phyloP scores from a whole-genome alignment of 2,888 invertebrate species.

The Troides aeacus region DNA sequence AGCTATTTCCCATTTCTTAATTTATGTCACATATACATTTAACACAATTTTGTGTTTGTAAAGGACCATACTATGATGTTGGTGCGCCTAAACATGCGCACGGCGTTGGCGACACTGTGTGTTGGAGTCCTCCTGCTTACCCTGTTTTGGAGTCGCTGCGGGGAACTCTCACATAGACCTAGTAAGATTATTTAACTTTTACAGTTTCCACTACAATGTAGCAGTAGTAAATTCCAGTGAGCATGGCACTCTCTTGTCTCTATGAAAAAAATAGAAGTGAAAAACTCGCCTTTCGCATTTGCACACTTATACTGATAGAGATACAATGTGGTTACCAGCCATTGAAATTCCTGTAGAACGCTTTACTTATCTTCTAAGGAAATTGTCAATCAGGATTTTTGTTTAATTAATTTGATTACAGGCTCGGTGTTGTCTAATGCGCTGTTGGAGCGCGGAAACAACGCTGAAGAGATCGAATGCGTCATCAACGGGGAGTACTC shows the following conservation, averaged over 20 bases:
- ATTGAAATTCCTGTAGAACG: too few relatives aligned
- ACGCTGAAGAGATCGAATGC: constrained; percentile 86
- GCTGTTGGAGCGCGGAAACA: constrained; percentile 43
- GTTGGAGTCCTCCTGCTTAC: constrained; percentile 84
- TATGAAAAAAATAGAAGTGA: too few relatives aligned
- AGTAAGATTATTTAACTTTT: constrained; percentile 42
- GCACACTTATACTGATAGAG: too few relatives aligned
- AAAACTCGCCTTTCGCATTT: too few relatives aligned
- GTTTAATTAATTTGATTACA: constrained; percentile 29
- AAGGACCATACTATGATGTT: constrained; percentile 78
- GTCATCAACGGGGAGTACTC: constrained; percentile 93
- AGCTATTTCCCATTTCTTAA: too few relatives aligned
- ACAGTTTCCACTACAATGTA: background rate
- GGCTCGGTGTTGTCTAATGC: constrained; percentile 54
- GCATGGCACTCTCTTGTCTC: too few relatives aligned
- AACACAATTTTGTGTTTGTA: background rate
- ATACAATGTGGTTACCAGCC: too few relatives aligned
- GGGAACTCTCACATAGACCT: constrained; percentile 74
- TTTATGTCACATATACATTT: too few relatives aligned
- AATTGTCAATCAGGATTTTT: too few relatives aligned
- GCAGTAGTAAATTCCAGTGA: too few relatives aligned
- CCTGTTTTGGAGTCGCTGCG: constrained; percentile 88
- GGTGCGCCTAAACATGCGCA: constrained; percentile 89
- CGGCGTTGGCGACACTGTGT: constrained; percentile 83
- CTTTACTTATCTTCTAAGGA: too few relatives aligned